These are phyloP conservation scores for Microtus pennsylvanicus DNA, from an alignment of 2,113 vertebrate genomes.

Conservation along the genomic window DNA sequence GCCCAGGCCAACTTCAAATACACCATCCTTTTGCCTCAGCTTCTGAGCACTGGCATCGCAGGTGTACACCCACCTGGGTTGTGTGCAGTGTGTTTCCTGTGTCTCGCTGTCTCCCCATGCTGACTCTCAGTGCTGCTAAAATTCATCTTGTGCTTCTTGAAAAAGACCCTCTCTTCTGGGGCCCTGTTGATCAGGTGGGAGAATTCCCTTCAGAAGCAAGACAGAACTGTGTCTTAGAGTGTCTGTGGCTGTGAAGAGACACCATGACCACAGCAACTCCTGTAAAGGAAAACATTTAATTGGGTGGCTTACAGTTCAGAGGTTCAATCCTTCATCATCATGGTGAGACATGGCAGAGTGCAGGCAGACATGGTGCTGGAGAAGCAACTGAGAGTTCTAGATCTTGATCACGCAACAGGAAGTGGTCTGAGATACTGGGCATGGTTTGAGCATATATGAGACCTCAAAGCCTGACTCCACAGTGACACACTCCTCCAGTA, in stretches of 20 bases:
- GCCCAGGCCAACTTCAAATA: not conserved
- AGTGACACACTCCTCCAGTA: not conserved
- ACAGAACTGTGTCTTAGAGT: not conserved
- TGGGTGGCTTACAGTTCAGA: not conserved
- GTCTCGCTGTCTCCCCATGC: not conserved
- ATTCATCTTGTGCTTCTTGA: not conserved
- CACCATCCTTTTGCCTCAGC: not conserved
- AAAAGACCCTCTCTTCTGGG: not conserved
- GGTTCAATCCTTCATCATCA: not conserved
- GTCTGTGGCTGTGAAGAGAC: not conserved
- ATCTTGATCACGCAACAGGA: not conserved
- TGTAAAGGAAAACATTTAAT: not conserved
- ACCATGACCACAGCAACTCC: not conserved
- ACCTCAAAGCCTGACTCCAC: not conserved
- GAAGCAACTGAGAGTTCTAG: not conserved
- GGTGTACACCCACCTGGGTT: too few relatives aligned
- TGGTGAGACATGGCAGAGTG: not conserved
- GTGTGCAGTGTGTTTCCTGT: not conserved
- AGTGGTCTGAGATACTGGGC: not conserved
- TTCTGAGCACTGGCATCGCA: not conserved
- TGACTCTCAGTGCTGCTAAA: not conserved
- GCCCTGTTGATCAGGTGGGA: not conserved
- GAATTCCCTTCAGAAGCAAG: not conserved
- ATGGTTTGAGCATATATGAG: not conserved
- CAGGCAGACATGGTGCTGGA: not conserved